Evolutionary conservation across 2,888 invertebrate species (phyloP).

Genomic region (Drosophila mimetica): DNA sequence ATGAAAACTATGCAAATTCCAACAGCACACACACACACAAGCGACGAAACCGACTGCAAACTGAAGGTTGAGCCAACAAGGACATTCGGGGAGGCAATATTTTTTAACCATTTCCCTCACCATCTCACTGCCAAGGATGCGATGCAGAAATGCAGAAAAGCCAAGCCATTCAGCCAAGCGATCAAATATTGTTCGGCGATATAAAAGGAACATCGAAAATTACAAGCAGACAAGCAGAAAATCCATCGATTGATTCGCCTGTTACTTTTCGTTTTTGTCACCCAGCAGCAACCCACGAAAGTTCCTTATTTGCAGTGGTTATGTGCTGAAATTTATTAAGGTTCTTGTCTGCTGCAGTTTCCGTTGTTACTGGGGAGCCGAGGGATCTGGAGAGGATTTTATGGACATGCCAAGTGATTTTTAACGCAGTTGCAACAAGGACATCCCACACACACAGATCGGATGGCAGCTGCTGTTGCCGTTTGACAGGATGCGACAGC

Average conservation of each 20-base stretch:
- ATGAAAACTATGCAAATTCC: constrained; percentile 39
- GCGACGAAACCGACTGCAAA: background rate
- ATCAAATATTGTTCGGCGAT: constrained; percentile 32
- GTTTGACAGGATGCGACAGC: constrained; percentile 22
- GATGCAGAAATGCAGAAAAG: constrained; percentile 34
- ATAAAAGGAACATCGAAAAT: constrained; percentile 48
- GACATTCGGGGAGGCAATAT: constrained; percentile 24
- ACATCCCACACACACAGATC: constrained; percentile 17
- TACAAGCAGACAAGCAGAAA: constrained; percentile 54
- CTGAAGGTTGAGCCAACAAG: constrained; percentile 27
- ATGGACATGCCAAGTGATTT: constrained; percentile 41
- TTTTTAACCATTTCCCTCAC: constrained; percentile 23
- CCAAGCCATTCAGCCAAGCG: constrained; percentile 32
- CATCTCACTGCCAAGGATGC: constrained; percentile 35
- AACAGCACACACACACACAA: background rate
- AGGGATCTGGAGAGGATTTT: constrained; percentile 25
- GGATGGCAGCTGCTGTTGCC: constrained; percentile 10
- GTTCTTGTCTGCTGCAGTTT: constrained; percentile 42
- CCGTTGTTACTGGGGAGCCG: constrained; percentile 32
- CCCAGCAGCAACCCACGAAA: background rate
- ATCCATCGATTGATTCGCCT: constrained; percentile 74
- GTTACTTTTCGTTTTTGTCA: constrained; percentile 10
- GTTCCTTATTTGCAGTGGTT: constrained; percentile 21
- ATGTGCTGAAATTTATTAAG: constrained; percentile 44
- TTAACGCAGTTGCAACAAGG: constrained; percentile 38